Percentiles rank a stretch among this genome's conserved stretches.
Conservation (phyloP, 2,113 vertebrate species). For the Pedionomus torquatus region DNA sequence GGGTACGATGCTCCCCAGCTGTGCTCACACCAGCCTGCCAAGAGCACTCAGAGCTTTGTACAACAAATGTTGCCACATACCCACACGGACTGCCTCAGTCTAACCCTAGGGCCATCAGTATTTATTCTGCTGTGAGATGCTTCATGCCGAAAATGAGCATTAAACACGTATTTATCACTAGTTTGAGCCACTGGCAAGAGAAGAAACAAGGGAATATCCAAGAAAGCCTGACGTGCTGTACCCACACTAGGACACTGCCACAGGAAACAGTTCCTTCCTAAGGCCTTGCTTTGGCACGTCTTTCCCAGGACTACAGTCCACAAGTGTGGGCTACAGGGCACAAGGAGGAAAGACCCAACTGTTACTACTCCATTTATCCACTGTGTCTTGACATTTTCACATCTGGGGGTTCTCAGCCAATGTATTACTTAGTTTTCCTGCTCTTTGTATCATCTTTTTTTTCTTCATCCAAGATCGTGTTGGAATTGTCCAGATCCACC, state of each 20-base stretch:
- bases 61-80: not conserved
- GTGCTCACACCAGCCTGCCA: not conserved
- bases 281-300: not conserved
- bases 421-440: not conserved
- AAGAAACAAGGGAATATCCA: not conserved
- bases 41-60: not conserved
- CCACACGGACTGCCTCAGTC: not conserved
- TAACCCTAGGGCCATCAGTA: not conserved
- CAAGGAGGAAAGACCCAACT: not conserved
- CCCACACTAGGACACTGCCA: not conserved
- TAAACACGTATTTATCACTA: not conserved
- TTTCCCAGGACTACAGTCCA: not conserved
- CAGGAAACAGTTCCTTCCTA: not conserved
- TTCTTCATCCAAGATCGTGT: not conserved
- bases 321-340: not conserved
- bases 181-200: not conserved
- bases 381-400: not conserved
- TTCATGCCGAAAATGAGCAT: not conserved
- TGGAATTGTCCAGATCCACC: not conserved
- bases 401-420: not conserved
- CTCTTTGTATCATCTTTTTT: not conserved
- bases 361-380: fast-evolving
- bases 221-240: not conserved
- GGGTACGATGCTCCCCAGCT: not conserved
- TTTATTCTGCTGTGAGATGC: not conserved